phyloP scores from a whole-genome alignment of 2,113 vertebrate species.

The Aleadryas rufinucha region DNA sequence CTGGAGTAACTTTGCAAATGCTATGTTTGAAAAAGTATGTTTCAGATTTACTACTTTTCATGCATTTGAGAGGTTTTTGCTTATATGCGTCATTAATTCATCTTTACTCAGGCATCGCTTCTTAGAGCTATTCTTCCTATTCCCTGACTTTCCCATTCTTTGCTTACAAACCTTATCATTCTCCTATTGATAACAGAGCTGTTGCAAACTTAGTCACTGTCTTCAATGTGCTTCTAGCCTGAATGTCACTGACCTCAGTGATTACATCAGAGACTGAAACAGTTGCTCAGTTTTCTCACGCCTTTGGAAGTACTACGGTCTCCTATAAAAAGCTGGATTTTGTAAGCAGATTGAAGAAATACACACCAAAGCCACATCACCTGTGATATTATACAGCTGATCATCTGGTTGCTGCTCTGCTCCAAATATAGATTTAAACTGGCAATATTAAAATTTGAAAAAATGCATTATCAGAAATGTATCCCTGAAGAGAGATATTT shows the following conservation, averaged over 20 bases:
- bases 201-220: background rate
- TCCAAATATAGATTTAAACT: background rate
- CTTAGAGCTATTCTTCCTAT: background rate
- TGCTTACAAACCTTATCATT: background rate
- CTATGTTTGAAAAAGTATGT: background rate
- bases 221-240: background rate
- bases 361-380: background rate
- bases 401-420: background rate
- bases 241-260: background rate
- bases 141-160: background rate
- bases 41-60: background rate
- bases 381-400: fast-evolving
- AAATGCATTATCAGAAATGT: background rate
- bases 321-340: background rate
- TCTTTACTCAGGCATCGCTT: background rate
- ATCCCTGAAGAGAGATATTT: background rate
- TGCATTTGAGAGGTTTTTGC: background rate
- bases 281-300: background rate
- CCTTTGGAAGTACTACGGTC: background rate
- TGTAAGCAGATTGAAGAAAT: background rate
- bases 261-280: background rate
- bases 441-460: background rate
- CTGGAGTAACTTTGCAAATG: background rate
- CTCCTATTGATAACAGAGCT: background rate
- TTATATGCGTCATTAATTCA: background rate